Evolutionary conservation across 2,797 vertebrate species (phyloP), one percentile per base, ranked within the genome.

Genomic region (Poeciliopsis paucimaculata): DNA sequence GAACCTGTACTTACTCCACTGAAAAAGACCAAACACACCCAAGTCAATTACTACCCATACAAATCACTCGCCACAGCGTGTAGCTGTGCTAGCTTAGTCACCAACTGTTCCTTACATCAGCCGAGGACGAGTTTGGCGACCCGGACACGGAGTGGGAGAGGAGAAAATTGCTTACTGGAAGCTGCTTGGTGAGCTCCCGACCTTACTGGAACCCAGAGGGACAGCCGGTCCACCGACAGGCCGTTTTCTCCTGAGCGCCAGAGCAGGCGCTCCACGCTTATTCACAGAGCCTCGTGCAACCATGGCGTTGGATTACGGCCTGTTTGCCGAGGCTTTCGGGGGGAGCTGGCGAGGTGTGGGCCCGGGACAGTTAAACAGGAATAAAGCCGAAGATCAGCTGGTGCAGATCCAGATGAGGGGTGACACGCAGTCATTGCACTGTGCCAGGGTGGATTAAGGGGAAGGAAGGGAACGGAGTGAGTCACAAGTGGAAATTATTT

Each of bases 1-100:
- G 82, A 94, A 93, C 93, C 90, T 92, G 93, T 92, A 92, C 89
- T 95, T 95, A 95, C 87, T 87, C 86, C 75, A 80, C 87, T 89
- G 84, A 90, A 91, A 93, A 90, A 88, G 90, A 87, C 85, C 89
- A 90, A 92, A 94, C 94, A 95, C 96, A 96, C 94, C 94, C 95
- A 95, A 93, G 93, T 94, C 94, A 95, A 96, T 95, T 95, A 95
- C 95, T 94, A 94, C 93, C 93, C 92, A 83, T 91, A 92, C 89
- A 90, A 93, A 91, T 94, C 92, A 94, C 84, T 94, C 90, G 92
- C 93, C 93, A 79, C 92, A 91, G 82, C 46, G 49, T 16, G n/a
- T 86, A 89, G 89, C 87, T 86, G 84, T 84, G 89, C 88, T 90
- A 90, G 90, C 89, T 93, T 91, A 90, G 92, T 93, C 91, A 94